These are phyloP conservation scores for Artemisiospiza belli DNA, from an alignment of 2,113 vertebrate genomes.

Conservation along the genomic window DNA sequence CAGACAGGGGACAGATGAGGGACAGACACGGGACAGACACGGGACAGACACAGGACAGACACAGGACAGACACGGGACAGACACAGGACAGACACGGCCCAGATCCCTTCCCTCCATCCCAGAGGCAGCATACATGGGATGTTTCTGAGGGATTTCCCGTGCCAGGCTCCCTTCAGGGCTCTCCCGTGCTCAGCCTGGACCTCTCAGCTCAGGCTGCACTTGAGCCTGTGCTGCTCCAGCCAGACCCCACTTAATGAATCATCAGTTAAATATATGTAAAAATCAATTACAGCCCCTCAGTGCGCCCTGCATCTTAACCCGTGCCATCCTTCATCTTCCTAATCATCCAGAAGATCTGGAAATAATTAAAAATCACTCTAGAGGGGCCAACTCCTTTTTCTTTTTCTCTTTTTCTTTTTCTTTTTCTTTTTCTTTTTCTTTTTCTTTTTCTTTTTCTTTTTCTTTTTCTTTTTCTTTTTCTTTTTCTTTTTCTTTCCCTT, in stretches of 20 bases:
- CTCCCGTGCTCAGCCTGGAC: neutral
- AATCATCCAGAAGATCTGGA: constrained; percentile 75
- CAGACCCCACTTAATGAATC: constrained; percentile 62
- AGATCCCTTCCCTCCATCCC: too few species aligned
- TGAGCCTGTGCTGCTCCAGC: constrained; percentile 40
- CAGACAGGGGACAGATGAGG: too few species aligned
- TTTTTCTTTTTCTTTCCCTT: too few species aligned
- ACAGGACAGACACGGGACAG: too few species aligned
- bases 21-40: too few species aligned
- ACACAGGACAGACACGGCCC: too few species aligned
- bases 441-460: too few species aligned
- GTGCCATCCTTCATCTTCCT: constrained; percentile 66
- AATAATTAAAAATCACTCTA: constrained; percentile 78
- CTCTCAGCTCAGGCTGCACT: constrained; percentile 4
- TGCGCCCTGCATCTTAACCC: constrained; percentile 61
- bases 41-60: too few species aligned
- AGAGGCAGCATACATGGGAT: neutral
- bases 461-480: too few species aligned
- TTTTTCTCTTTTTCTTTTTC: too few species aligned
- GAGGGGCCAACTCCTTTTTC: constrained; percentile 42
- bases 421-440: too few species aligned
- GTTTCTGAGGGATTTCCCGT: neutral
- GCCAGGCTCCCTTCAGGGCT: neutral
- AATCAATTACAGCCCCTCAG: constrained; percentile 71
- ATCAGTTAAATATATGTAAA: constrained; percentile 71